phyloP scores from a whole-genome alignment of 2,113 vertebrate genomes.

The cat (Felis catus) region F.catus_Fca126_mat1.0 CM031415.1:176715501-176716000 shows the following conservation, averaged over 20 bases:
- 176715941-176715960: background rate
- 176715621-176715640: no score
- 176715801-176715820: background rate
- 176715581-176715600: background rate
- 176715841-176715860: background rate
- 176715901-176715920: background rate
- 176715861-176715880: background rate
- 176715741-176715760: background rate
- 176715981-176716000: conserved; percentile 34
- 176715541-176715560: background rate
- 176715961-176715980: background rate
- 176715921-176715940: background rate
- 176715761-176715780: background rate
- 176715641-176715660: no score
- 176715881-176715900: background rate
- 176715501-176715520: background rate
- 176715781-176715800: background rate
- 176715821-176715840: background rate
- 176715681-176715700: no score
- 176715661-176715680: no score
- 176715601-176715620: no score
- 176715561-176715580: background rate
- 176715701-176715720: background rate
- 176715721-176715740: background rate
- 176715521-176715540: background rate